Evolutionary conservation across 2,888 invertebrate genomes (phyloP).

Genomic region (Dasysyrphus tricinctus): DNA sequence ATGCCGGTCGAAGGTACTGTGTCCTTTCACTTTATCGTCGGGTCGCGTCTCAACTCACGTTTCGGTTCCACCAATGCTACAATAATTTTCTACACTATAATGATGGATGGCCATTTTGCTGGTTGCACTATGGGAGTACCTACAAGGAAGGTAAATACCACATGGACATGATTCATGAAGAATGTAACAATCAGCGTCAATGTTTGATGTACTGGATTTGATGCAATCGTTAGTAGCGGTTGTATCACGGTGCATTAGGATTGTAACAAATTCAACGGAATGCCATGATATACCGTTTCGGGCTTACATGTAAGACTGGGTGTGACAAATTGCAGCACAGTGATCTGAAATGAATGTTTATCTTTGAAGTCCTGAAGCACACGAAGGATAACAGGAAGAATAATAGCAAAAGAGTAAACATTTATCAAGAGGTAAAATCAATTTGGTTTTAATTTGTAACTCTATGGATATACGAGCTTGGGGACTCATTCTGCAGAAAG

Average conservation of each 20-base stretch:
- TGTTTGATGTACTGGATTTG: constrained; percentile 73
- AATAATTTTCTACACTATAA: constrained; percentile 47
- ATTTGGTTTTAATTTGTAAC: constrained; percentile 52
- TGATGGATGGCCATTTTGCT: constrained; percentile 72
- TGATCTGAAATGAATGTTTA: constrained; percentile 59
- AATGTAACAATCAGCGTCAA: constrained; percentile 74
- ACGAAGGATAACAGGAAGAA: constrained; percentile 18
- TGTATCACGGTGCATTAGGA: constrained; percentile 63
- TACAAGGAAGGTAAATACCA: constrained; percentile 72
- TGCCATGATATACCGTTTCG: constrained; percentile 25
- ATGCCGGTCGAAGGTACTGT: background rate
- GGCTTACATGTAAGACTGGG: constrained; percentile 56
- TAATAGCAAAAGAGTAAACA: constrained; percentile 43
- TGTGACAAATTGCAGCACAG: constrained; percentile 65
- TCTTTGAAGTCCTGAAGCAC: constrained; percentile 27
- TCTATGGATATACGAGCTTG: background rate
- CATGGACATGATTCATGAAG: constrained; percentile 71
- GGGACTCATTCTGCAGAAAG: background rate
- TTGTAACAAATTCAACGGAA: constrained; percentile 50
- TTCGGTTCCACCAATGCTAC: constrained; percentile 14
- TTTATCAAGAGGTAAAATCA: constrained; percentile 58
- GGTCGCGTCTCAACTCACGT: constrained; percentile 26
- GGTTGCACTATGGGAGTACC: constrained; percentile 65
- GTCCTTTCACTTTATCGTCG: constrained; percentile 1
- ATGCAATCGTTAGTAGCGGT: constrained; percentile 62